phyloP scores from a whole-genome alignment of 2,888 invertebrate species.

The Sesamia inferens region DNA sequence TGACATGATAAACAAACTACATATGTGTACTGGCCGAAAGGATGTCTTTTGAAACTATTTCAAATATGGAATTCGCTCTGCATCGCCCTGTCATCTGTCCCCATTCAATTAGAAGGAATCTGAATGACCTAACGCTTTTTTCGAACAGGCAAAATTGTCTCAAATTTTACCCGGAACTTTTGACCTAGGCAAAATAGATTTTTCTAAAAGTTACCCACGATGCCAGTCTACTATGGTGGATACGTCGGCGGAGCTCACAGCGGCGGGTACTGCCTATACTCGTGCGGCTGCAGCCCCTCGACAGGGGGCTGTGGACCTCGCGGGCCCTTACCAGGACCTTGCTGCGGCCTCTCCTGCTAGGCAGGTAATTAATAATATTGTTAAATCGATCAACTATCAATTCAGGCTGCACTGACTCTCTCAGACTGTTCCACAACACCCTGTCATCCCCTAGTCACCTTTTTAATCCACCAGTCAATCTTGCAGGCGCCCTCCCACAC shows the following conservation, averaged over 20 bases:
- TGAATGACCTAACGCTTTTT: conserved; percentile 1
- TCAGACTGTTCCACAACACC: background rate
- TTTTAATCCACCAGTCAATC: background rate
- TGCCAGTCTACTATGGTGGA: conserved; percentile 84
- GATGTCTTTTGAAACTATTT: conserved; percentile 2
- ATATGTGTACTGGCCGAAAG: background rate
- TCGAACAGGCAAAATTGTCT: conserved; percentile 12
- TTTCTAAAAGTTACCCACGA: conserved; percentile 52
- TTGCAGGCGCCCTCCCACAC: too few relatives aligned
- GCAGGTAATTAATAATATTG: conserved; percentile 39
- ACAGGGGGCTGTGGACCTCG: conserved; percentile 75
- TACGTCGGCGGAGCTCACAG: conserved; percentile 81
- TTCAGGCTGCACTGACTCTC: too few relatives aligned
- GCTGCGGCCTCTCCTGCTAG: conserved; percentile 72
- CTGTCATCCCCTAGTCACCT: background rate
- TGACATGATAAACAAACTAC: background rate
- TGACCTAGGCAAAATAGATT: conserved; percentile 8
- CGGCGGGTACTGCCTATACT: conserved; percentile 80
- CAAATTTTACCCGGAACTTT: background rate
- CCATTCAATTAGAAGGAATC: background rate
- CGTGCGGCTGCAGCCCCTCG: conserved; percentile 67
- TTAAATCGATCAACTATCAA: background rate
- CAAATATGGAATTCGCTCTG: conserved; percentile 35
- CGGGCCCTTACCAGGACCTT: conserved; percentile 70
- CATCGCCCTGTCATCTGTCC: background rate